These are phyloP conservation scores for Chauna torquata DNA, from an alignment of 2,113 vertebrate species.

Conservation along the genomic window DNA sequence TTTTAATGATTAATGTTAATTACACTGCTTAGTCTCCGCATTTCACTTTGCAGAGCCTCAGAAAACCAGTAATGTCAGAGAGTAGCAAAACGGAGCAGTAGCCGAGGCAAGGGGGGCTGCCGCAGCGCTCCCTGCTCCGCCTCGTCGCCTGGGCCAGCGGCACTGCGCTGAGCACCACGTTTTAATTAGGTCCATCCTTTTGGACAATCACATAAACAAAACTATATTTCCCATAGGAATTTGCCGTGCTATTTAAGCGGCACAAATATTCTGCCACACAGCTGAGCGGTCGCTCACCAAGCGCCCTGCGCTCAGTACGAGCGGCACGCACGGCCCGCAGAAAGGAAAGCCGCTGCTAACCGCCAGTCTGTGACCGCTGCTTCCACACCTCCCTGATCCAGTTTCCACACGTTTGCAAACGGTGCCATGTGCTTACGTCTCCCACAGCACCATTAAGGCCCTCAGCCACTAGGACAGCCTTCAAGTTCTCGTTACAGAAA, in stretches of 20 bases:
- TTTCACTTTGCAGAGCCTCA: accelerated
- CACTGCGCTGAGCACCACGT: background rate
- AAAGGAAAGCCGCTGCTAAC: background rate
- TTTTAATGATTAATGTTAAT: conserved; percentile 40
- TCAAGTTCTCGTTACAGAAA: background rate
- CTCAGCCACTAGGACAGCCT: background rate
- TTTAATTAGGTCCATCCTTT: background rate
- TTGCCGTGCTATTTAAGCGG: background rate
- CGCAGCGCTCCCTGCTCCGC: accelerated
- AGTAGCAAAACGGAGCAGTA: background rate
- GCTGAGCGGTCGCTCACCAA: background rate
- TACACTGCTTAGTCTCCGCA: background rate
- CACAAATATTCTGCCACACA: no score
- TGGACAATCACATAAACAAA: background rate
- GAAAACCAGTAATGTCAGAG: background rate
- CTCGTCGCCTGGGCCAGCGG: no score
- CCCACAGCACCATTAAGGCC: background rate
- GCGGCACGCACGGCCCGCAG: no score
- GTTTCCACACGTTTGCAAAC: background rate
- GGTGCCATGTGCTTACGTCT: background rate
- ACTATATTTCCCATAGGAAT: background rate
- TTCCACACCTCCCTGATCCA: background rate
- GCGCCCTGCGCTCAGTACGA: background rate
- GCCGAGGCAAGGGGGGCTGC: background rate
- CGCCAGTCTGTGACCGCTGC: background rate